Evolutionary conservation across 1,140 invertebrate species (phyloP), one percentile per base, ranked within the genome.

Genomic region (Onthophagus taurus): DNA sequence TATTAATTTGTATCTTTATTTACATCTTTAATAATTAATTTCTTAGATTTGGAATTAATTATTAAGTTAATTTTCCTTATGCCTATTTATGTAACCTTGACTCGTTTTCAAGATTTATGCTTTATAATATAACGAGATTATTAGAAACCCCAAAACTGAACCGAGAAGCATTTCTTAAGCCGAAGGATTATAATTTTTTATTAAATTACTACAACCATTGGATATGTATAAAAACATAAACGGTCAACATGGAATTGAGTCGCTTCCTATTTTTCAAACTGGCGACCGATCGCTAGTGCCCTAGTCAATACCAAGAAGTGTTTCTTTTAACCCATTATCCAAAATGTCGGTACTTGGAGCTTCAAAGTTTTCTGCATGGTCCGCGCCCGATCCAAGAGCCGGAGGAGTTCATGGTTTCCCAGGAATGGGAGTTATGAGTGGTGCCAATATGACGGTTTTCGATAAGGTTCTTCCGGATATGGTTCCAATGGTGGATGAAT

Each of bases 401-500:
- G 50, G 49, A 33, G 50, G 50, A 24, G 50, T 48, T 23, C 49
- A 51, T 21, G 43, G 47, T 49, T 55, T 58, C 20, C n/a, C n/a
- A n/a, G n/a, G n/a, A n/a, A n/a, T n/a, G n/a, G n/a, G n/a, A n/a
- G n/a, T n/a, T n/a, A n/a, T n/a, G n/a, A n/a, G n/a, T n/a, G 70
- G 67, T 31, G 68, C 68, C 31, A 86, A 86, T 59, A 61, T 76
- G 29, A 83, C 81, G 14, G 78, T 85, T 35, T 80, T 80, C n/a
- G 83, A 85, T 63, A 80, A 71, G 50, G 79, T 83, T 8, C 72
- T 73, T 11, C 67, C 74, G 16, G 82, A 85, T n/a, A 85, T 86
- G 72, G 62, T 82, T 24, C 74, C 81, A 53, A 59, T 85, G 59
- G 69, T 87, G 30, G 80, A 84, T 57, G 60, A 74, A 4, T 75